phyloP scores from a whole-genome alignment of 2,888 invertebrate species.

The Habrosyne pyritoides region DNA sequence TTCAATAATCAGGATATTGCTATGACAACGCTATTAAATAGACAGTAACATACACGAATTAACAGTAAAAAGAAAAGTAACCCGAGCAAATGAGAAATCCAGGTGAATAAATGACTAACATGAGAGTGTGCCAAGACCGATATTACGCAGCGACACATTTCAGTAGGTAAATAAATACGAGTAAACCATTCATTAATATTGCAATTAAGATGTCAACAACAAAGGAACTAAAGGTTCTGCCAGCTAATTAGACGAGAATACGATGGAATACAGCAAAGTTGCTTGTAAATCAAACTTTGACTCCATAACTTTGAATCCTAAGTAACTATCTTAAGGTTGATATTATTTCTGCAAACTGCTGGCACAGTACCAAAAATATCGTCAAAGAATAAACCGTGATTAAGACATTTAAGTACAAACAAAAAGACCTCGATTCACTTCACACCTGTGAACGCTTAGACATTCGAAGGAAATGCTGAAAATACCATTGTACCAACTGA shows the following conservation, averaged over 20 bases:
- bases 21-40: neutral
- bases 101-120: conserved; percentile 39
- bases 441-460: conserved; percentile 1
- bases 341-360: neutral
- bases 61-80: neutral
- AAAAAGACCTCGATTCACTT: neutral
- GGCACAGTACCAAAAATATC: neutral
- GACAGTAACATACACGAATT: neutral
- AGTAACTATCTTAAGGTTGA: neutral
- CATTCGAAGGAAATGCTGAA: conserved; percentile 2
- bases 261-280: neutral
- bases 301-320: neutral
- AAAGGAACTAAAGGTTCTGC: neutral
- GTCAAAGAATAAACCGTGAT: neutral
- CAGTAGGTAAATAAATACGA: conserved; percentile 7
- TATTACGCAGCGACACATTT: conserved; percentile 31
- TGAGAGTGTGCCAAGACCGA: conserved; percentile 49
- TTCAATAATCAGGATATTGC: too few relatives aligned
- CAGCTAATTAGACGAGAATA: neutral
- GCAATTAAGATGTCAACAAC: neutral
- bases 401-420: conserved; percentile 1
- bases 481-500: conserved; percentile 11
- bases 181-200: neutral
- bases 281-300: too few relatives aligned
- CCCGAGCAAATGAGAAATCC: conserved; percentile 13